Conservation (phyloP, 1,140 invertebrate species). For the Dreissena polymorpha region DNA sequence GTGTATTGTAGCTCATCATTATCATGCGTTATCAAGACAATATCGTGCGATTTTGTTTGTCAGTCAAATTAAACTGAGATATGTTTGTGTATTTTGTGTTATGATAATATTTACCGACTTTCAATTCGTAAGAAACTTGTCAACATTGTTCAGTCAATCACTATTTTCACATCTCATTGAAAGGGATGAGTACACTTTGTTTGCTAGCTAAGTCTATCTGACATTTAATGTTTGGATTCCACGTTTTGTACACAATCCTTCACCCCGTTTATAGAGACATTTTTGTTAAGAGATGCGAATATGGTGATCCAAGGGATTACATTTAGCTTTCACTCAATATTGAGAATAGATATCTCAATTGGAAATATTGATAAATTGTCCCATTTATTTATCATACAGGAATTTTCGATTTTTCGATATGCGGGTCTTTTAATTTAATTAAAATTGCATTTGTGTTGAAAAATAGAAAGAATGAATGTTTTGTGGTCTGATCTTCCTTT, state of each 20-base stretch:
- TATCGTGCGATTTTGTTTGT: slow-evolving; percentile 55
- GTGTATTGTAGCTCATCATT: not conserved
- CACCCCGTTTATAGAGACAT: not conserved
- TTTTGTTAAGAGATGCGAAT: slow-evolving; percentile 7
- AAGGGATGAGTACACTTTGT: not conserved
- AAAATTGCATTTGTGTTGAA: too few species aligned
- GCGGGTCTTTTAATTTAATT: too few species aligned
- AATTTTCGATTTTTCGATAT: too few species aligned
- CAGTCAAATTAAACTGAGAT: slow-evolving; percentile 57
- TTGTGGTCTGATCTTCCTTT: too few species aligned
- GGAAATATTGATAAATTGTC: slow-evolving; percentile 10
- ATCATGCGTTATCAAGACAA: slow-evolving; percentile 30
- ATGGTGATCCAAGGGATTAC: not conserved
- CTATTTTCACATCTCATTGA: not conserved
- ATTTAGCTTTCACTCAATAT: not conserved
- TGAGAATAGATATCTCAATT: not conserved
- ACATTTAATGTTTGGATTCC: not conserved
- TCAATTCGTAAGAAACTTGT: slow-evolving; percentile 38
- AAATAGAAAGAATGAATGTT: too few species aligned
- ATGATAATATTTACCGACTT: slow-evolving; percentile 53
- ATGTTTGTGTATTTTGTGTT: slow-evolving; percentile 52
- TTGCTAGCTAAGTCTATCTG: not conserved
- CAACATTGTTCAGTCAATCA: slow-evolving; percentile 12
- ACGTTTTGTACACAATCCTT: slow-evolving; percentile 4
- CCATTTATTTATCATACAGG: too few species aligned